Evolutionary conservation across 35 echinoderm and acorn worm genomes (phyloP).

Genomic region (Anneissia japonica): DNA sequence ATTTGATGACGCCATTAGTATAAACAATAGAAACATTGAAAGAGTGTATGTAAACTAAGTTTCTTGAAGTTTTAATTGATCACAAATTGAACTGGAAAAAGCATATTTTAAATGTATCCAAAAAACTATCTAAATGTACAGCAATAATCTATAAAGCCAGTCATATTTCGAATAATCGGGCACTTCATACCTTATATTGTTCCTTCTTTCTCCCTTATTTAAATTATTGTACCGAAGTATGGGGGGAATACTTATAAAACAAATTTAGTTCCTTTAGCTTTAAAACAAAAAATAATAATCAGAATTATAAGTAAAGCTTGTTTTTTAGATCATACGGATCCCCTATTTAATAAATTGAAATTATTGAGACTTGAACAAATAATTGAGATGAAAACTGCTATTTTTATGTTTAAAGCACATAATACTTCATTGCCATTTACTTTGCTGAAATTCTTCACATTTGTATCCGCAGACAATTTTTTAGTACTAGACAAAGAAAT

Average conservation of each 20-base stretch:
- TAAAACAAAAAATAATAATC: constrained; percentile 8
- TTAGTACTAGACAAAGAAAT: background rate
- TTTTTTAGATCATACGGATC: background rate
- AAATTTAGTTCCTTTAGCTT: background rate
- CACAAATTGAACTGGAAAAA: background rate
- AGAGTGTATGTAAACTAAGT: background rate
- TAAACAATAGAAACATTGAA: background rate
- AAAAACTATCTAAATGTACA: background rate
- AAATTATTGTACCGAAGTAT: constrained; percentile 7
- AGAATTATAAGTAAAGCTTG: background rate
- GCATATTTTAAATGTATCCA: background rate
- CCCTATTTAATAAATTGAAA: background rate
- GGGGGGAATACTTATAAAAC: constrained; percentile 17
- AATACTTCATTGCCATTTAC: background rate
- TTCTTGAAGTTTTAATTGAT: background rate
- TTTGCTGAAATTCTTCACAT: background rate
- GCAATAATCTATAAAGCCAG: constrained; percentile 1
- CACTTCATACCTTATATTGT: constrained; percentile 2
- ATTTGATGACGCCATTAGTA: background rate
- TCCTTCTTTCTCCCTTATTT: background rate
- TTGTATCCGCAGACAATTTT: background rate
- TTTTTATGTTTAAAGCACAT: background rate
- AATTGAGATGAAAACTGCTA: background rate
- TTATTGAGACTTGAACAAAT: background rate
- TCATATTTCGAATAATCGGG: background rate